Evolutionary conservation across 2,113 vertebrate genomes (phyloP), one percentile per base, ranked within the genome.

Genomic region (Thalassarche chlororhynchos): DNA sequence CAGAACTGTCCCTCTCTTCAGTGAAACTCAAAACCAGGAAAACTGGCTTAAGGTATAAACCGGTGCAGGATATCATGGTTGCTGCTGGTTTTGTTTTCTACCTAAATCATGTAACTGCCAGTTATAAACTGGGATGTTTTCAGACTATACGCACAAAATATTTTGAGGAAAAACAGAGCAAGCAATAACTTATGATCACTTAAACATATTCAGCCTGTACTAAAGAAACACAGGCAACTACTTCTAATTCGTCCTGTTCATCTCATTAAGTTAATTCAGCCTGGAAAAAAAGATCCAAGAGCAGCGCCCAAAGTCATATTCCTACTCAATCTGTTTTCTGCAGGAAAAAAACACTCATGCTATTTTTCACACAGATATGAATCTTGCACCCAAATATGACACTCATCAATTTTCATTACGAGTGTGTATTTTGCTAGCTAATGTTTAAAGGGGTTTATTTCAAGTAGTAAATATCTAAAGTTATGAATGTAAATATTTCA

Each of bases 271-370:
- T 70, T 64, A 69, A 57, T 51, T 79, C 28, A 74, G 24, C 12
- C 28, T 38, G 47, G 60, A 8, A 66, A 72, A 64, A 66, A 60
- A 55, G 20, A 60, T 46, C 14, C 14, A 36, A 61, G 69, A 68
- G 55, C 10, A 84, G 9, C n/a, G 5, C 10, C 25, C 20, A 14
- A 65, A 84, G 7, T 57, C 55, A 38, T 57, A 38, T 38, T 29
- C 23, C 9, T 93, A 47, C 12, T 69, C 47, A 51, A 19, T 36
- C 18, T 54, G 12, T 34, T 61, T 74, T 51, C 47, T 55, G 26
- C 31, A 80, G 40, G 34, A 75, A 32, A 61, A 42, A 32, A 7
- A 0, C 6, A 54, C 18, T 44, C 4, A 0, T 40, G 19, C 28
- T 62, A 14, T 36, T 16, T 57, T 85, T 69, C 44, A 57, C 12